Conservation (phyloP, 2,113 vertebrate genomes). For the Crotalus helleri region DNA sequence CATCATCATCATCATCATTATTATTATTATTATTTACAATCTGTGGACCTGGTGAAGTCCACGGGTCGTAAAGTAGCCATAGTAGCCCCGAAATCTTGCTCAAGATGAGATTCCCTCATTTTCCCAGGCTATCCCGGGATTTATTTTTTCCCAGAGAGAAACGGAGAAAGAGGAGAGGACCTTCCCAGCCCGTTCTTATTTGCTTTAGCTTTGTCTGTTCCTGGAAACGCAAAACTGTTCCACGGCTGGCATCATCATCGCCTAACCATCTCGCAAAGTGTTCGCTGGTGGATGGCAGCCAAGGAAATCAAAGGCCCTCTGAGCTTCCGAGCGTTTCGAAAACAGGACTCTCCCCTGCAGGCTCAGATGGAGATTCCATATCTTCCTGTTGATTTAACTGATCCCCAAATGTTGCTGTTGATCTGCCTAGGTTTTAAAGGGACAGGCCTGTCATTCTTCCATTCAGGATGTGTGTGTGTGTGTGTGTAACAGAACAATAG, state of each 20-base stretch:
- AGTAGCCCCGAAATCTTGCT: too few relatives aligned
- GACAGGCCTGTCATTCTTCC: background rate
- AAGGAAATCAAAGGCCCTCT: slow-evolving; percentile 12
- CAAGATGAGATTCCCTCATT: background rate
- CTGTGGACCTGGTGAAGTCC: too few relatives aligned
- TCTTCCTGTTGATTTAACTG: slow-evolving; percentile 42
- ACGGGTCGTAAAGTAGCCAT: too few relatives aligned
- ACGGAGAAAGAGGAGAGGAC: background rate
- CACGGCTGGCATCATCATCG: slow-evolving; percentile 33
- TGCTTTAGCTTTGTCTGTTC: background rate
- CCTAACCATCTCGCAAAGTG: slow-evolving; percentile 5
- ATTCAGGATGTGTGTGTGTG: too few relatives aligned
- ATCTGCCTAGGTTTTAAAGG: slow-evolving; percentile 46
- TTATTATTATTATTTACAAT: too few relatives aligned
- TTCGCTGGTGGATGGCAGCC: background rate
- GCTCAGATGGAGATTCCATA: background rate
- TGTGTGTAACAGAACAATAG: too few relatives aligned
- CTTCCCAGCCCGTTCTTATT: background rate
- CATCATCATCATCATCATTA: too few relatives aligned
- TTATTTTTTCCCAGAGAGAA: background rate
- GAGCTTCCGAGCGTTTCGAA: background rate
- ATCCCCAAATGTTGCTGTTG: slow-evolving; percentile 59
- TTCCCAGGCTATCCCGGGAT: background rate
- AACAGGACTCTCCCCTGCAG: background rate
- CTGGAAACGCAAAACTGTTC: background rate